Base-by-base conservation (phyloP, 2,888 invertebrate genomes). In the Diaphora mendica region DNA sequence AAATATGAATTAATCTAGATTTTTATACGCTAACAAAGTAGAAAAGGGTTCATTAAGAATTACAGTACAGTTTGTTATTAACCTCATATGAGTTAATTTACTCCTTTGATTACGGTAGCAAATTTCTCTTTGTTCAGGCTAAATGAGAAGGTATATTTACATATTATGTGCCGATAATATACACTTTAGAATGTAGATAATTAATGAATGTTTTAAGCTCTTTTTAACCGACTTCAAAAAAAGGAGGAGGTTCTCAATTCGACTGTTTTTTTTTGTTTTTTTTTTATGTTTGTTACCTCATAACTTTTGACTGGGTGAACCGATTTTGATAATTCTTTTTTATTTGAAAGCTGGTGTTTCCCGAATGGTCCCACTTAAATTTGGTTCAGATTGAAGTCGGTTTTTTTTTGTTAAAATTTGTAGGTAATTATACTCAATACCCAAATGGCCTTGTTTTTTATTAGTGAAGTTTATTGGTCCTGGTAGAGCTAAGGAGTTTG, bases 41-140 rank as follows among this genome's bases (percentile, higher is more conserved):
- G 13, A 69, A 69, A 72, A 70, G 69, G 48, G 39, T 33, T 71
- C 51, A 59, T 64, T 69, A 71, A 73, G 64, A 55, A 39, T 59
- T 59, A 13, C 55, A 42, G 44, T 59, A 73, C 20, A n/a, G 62
- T 72, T 72, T 72, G 68, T 55, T 65, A 35, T 17, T 64, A 72
- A 59, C 68, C 68, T 66, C 64, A 66, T 69, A n/a, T 15, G 64
- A 39, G 64, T 68, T 74, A 64, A 75, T 75, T 66, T 75, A 71
- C 44, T 65, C 35, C 17, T 35, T 70, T 69, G 65, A 75, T 67
- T 69, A 69, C 26, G 44, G 62, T 51, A 75, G 33, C 64, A 68
- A 66, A 35, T 68, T 55, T 71, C 33, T 48, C 74, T 72, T 75
- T 75, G 71, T 72, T 69, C 39, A 23, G 26, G 30, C n/a, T 35